Evolutionary conservation across 2,113 vertebrate genomes (phyloP), one percentile per base, ranked within the genome.

Genomic region (Anoplopoma fimbria): DNA sequence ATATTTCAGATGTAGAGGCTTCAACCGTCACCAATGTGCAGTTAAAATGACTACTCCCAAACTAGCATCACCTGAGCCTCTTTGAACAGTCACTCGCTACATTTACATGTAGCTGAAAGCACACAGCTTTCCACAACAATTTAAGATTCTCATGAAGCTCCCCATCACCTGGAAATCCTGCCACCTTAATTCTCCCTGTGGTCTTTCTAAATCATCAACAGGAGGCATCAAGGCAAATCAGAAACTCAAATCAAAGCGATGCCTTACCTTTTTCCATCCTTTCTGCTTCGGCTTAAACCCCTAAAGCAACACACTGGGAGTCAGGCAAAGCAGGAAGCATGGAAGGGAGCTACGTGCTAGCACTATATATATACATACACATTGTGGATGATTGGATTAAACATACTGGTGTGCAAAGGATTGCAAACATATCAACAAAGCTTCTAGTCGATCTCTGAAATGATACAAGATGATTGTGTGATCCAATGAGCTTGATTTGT

Each of bases 241-340:
- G 27, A 27, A 60, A 86, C 76, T 87, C 13, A 53, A 71, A 88
- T 79, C 85, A 85, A 88, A 88, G 81, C 88, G 27, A 9, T 27
- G 71, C 86, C 90, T 93, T 94, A 94, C 93, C 93, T 94, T 94
- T 31, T 68, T 93, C 93, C 83, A 88, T 90, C 85, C 34, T 79
- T 25, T 86, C 2, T 31, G 2, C 61, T 89, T 88, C 67, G 4
- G 42, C 4, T 69, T 75, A 84, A 83, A 77, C 2, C 84, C 91
- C 91, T 93, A 92, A 92, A 93, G 82, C 86, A 92, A 92, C 84
- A 94, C 51, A 93, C 83, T 87, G 64, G 87, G 82, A 90, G 91
- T 94, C 89, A 94, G 92, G 91, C 85, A 83, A 90, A 87, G 89
- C 85, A 88, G 81, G 83, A 86, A 68, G 79, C 25, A 73, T 55